Evolutionary conservation across 1,140 invertebrate genomes (phyloP).

Genomic region (Portunus trituberculatus): DNA sequence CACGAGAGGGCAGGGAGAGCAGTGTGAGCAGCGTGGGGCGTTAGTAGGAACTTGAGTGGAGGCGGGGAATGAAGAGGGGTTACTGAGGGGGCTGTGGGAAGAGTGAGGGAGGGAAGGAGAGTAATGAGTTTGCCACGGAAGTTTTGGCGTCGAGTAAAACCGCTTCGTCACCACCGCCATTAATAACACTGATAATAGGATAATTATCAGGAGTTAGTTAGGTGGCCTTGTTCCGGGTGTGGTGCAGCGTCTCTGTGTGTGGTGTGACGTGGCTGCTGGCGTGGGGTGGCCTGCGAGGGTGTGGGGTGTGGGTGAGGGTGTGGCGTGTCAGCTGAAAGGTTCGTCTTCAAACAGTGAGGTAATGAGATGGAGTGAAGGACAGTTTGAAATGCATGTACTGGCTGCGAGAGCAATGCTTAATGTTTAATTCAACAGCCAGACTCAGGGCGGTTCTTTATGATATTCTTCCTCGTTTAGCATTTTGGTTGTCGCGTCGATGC

Average conservation of each 20-base stretch:
- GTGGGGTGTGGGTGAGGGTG: background rate
- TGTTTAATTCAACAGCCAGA: background rate
- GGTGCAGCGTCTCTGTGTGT: background rate
- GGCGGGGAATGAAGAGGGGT: background rate
- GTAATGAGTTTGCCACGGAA: background rate
- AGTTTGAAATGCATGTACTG: background rate
- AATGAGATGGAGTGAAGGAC: constrained; percentile 21
- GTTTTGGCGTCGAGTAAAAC: background rate
- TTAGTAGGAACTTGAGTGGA: background rate
- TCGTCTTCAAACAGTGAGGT: background rate
- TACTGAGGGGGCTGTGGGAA: background rate
- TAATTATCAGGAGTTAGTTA: constrained; percentile 57
- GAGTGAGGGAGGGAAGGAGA: background rate
- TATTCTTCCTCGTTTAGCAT: constrained; percentile 10
- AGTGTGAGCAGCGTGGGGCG: background rate
- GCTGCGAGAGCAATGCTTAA: background rate
- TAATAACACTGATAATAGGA: constrained; percentile 69
- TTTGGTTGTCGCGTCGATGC: constrained; percentile 9
- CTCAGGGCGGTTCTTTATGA: background rate
- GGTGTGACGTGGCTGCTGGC: background rate
- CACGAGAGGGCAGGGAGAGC: background rate
- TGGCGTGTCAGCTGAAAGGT: background rate
- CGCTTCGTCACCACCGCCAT: constrained; percentile 62
- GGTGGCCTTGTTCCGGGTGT: background rate
- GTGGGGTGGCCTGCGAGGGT: background rate